Base-by-base conservation (phyloP, 2,113 vertebrate genomes). In the Myrmecobius fasciatus region DNA sequence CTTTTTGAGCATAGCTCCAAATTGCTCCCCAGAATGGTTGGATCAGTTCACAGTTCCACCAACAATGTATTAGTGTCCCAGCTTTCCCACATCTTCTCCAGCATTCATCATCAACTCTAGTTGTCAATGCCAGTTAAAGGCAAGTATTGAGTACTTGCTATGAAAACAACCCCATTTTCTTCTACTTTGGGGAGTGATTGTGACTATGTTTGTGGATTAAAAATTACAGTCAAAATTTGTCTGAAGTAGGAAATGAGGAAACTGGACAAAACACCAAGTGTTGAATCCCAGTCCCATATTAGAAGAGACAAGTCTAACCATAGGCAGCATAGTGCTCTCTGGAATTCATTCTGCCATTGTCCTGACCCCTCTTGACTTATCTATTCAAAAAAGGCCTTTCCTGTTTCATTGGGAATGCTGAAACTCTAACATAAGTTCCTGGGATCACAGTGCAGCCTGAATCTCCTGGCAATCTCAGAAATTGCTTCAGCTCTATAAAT, bases 371-470 rank as follows among this genome's bases (percentile, higher is more conserved):
- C 53, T 96, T 60, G 54, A 8, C 54, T 46, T 46, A 28, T 43
- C 14, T n/a, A 83, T 83, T 83, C 67, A 83, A 24, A 31, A 49
- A 91, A 91, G 14, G 14, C 36, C 43, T 2, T 17, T 26, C 25
- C 22, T 0, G 0, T 9, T 31, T 52, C 43, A 9, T 88, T 60
- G 90, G 52, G 17, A 67, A 25, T 11, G 28, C 54, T 48, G 31
- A 0, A 3, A 43, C 26, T 36, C 53, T 25, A 2, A 20, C 0
- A 0, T 3, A 11, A 48, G 48, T 11, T 0, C 0, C 20, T 14
- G 90, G 88, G 3, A 7, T 2, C 93, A 3, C 3, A 2, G 46
- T 49, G 25, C 0, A 2, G 17, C 5, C 53, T 2, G 36, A 0
- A 3, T 25, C 52, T 36, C 88, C 6, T 46, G 25, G 52, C 3